Conservation (phyloP, 2,797 vertebrate genomes). For the Silurus lanzhouensis region DNA sequence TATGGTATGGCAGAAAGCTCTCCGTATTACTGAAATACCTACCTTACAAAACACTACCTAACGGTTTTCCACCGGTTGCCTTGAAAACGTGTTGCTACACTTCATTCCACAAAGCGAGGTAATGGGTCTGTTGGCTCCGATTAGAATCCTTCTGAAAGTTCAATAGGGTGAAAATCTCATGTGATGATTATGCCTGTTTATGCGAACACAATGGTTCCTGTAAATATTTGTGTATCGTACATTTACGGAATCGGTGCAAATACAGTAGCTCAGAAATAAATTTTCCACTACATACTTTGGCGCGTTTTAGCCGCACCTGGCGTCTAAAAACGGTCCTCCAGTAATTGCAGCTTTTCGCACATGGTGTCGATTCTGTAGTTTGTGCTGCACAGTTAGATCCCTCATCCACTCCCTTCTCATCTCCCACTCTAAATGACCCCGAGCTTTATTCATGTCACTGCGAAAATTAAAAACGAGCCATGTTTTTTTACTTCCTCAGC, state of each 20-base stretch:
- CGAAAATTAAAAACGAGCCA: neutral
- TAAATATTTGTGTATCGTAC: neutral
- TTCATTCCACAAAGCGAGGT: neutral
- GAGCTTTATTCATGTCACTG: neutral
- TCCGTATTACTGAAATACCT: neutral
- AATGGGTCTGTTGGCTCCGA: neutral
- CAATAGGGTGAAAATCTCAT: neutral
- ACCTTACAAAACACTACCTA: too few species aligned
- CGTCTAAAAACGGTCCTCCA: neutral
- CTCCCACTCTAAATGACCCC: constrained; percentile 4
- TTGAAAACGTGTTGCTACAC: neutral
- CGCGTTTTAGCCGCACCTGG: neutral
- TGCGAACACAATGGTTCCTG: neutral
- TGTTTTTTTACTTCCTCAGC: neutral
- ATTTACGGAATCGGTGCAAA: neutral
- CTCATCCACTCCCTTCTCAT: neutral
- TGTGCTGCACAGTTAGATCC: neutral
- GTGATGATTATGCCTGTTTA: neutral
- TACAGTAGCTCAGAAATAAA: neutral
- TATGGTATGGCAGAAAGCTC: neutral
- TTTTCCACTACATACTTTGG: neutral
- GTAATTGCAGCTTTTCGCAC: neutral
- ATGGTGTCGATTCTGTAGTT: neutral
- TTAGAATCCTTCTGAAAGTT: neutral
- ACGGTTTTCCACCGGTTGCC: neutral